Evolutionary conservation across 1,140 invertebrate species (phyloP).

Genomic region (Aphidius ervi): DNA sequence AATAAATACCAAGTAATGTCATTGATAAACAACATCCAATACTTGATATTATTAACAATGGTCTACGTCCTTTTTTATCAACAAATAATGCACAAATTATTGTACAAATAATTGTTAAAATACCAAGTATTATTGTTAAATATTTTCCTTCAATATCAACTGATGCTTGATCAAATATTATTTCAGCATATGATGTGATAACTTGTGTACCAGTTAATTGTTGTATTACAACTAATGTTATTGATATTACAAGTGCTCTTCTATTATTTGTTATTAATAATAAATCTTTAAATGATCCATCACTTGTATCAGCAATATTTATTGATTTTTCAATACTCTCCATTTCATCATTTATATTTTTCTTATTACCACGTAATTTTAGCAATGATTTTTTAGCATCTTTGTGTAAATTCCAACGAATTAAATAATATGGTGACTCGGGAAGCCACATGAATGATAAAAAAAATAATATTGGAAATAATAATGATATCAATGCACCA

Average conservation of each 20-base stretch:
- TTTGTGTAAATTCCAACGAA: slow-evolving; percentile 53
- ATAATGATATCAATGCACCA: slow-evolving; percentile 53
- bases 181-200: slow-evolving; percentile 66
- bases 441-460: slow-evolving; percentile 62
- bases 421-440: slow-evolving; percentile 69
- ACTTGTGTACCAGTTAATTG: slow-evolving; percentile 69
- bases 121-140: slow-evolving; percentile 63
- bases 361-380: slow-evolving; percentile 53
- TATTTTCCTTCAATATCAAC: slow-evolving; percentile 48
- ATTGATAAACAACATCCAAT: slow-evolving; percentile 52
- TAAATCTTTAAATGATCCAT: slow-evolving; percentile 55
- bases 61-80: slow-evolving; percentile 63
- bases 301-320: slow-evolving; percentile 53
- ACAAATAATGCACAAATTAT: slow-evolving; percentile 59
- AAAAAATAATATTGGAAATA: slow-evolving; percentile 56
- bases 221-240: slow-evolving; percentile 64
- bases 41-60: slow-evolving; percentile 61
- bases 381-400: slow-evolving; percentile 58
- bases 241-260: slow-evolving; percentile 59
- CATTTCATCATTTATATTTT: slow-evolving; percentile 59
- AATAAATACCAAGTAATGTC: slow-evolving; percentile 49
- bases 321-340: slow-evolving; percentile 59
- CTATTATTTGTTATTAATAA: slow-evolving; percentile 56
- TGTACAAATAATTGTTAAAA: slow-evolving; percentile 60
- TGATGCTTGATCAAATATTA: slow-evolving; percentile 58